phyloP scores from a whole-genome alignment of 30 jellyfish, hydroid and myxozoan genomes.

The Turritopsis rubra region DNA sequence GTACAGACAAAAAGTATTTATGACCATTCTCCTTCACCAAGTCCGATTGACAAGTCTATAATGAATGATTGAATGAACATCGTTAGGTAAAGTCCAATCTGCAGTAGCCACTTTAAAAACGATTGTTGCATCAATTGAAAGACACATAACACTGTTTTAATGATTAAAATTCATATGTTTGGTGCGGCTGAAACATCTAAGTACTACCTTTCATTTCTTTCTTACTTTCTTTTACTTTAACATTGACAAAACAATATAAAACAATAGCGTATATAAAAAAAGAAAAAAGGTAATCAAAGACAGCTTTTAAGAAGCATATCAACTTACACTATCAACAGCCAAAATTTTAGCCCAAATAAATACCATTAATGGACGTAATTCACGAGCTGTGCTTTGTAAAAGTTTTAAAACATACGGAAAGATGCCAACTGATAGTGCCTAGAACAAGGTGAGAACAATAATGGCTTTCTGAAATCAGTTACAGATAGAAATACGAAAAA shows the following conservation, averaged over 20 bases:
- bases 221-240: neutral
- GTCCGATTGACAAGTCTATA: conserved; percentile 86
- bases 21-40: conserved; percentile 85
- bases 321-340: conserved; percentile 97
- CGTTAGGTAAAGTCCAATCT: neutral
- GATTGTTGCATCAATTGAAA: no score
- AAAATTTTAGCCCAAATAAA: conserved; percentile 91
- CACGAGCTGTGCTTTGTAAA: conserved; percentile 85
- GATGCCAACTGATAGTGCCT: conserved; percentile 92
- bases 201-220: no score
- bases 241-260: neutral
- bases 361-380: conserved; percentile 89
- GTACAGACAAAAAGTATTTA: conserved; percentile 77
- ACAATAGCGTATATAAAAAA: neutral
- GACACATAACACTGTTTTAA: no score
- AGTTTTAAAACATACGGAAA: conserved; percentile 79
- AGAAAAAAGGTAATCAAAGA: no score
- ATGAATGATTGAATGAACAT: neutral
- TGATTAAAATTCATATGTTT: no score
- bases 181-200: no score
- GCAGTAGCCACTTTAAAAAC: neutral
- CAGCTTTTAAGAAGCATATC: neutral
- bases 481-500: no score
- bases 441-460: neutral
- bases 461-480: no score